Evolutionary conservation across 2,113 vertebrate genomes (phyloP).

Genomic region (Brachionichthys hirsutus): DNA sequence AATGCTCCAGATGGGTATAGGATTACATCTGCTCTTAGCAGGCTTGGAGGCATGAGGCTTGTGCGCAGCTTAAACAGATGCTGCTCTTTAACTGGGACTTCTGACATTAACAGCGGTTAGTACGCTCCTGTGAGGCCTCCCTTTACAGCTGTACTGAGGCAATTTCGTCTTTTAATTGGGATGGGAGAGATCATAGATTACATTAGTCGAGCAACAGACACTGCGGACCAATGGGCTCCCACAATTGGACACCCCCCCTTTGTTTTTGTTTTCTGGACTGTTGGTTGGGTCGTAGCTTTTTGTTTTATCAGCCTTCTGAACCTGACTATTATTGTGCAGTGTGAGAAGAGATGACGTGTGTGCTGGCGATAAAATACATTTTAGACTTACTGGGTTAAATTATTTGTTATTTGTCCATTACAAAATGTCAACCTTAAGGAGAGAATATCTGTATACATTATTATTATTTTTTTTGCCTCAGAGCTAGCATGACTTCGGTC

Average conservation of each 20-base stretch:
- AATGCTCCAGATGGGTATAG: slow-evolving; percentile 71
- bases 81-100: slow-evolving; percentile 78
- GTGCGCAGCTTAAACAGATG: slow-evolving; percentile 73
- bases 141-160: slow-evolving; percentile 78
- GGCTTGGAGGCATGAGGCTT: slow-evolving; percentile 53
- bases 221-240: slow-evolving; percentile 44
- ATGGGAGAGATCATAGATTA: slow-evolving; percentile 77
- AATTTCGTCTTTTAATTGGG: slow-evolving; percentile 76
- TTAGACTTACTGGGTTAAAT: too few relatives aligned
- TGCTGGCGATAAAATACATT: too few relatives aligned
- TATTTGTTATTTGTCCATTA: background rate
- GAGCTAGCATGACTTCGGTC: slow-evolving; percentile 59
- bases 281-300: slow-evolving; percentile 36
- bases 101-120: slow-evolving; percentile 78
- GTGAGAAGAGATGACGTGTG: background rate
- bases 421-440: slow-evolving; percentile 25
- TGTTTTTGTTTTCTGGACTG: slow-evolving; percentile 42
- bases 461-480: slow-evolving; percentile 43
- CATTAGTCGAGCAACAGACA: slow-evolving; percentile 68
- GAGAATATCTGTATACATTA: slow-evolving; percentile 47
- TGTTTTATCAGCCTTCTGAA: slow-evolving; percentile 52
- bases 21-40: slow-evolving; percentile 49
- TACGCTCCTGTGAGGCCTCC: slow-evolving; percentile 73
- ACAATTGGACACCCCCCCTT: slow-evolving; percentile 31
- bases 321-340: slow-evolving; percentile 17